Conservation (phyloP, 1,140 invertebrate genomes). For the Luehdorfia chinensis region DNA sequence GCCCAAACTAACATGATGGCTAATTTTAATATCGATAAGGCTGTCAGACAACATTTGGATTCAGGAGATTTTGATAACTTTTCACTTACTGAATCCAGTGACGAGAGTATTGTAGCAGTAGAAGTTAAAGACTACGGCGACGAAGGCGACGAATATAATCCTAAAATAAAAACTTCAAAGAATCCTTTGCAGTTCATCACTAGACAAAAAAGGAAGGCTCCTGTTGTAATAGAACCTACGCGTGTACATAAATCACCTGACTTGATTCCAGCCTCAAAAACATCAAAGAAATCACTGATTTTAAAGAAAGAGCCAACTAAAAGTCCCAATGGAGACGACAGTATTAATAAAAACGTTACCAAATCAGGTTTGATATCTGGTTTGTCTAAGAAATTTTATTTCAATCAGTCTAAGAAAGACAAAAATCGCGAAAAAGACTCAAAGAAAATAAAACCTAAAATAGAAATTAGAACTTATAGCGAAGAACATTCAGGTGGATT, state of each 20-base stretch:
- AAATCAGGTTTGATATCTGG: conserved; percentile 51
- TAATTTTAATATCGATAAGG: conserved; percentile 62
- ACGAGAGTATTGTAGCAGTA: conserved; percentile 47
- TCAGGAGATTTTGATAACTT: conserved; percentile 59
- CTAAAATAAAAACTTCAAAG: conserved; percentile 5
- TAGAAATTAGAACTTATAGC: conserved; percentile 68
- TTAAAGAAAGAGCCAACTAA: conserved; percentile 1
- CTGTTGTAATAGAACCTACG: conserved; percentile 1
- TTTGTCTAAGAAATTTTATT: conserved; percentile 56
- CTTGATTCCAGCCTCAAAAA: not conserved
- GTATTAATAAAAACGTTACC: conserved; percentile 24
- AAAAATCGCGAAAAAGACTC: conserved; percentile 29
- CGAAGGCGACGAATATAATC: conserved; percentile 13
- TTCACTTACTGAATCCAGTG: conserved; percentile 64
- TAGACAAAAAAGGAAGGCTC: conserved; percentile 13
- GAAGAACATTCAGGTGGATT: conserved; percentile 52
- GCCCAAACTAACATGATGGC: conserved; percentile 69
- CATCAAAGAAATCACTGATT: not conserved
- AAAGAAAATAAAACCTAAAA: conserved; percentile 54
- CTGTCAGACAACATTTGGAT: conserved; percentile 61
- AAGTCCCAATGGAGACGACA: conserved; percentile 17
- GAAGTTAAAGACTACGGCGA: conserved; percentile 32
- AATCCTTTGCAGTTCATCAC: conserved; percentile 12
- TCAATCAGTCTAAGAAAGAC: conserved; percentile 64
- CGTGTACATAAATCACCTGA: conserved; percentile 5